Conservation (phyloP, 2,797 vertebrate genomes). For the Astyanax mexicanus region DNA sequence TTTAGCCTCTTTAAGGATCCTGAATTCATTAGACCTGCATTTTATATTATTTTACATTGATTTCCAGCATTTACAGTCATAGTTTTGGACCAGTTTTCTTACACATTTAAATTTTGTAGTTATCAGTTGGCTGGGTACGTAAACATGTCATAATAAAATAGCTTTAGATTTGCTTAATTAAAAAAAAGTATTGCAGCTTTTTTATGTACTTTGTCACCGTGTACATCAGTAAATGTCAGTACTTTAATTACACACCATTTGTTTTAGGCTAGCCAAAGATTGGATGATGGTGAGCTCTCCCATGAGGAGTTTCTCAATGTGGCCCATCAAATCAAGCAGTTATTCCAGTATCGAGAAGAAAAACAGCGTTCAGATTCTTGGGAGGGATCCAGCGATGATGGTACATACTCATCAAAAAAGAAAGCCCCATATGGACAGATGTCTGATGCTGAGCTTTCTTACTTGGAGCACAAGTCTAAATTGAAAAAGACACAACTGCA, state of each 20-base stretch:
- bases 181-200: too few species aligned
- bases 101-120: too few species aligned
- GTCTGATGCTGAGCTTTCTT: conserved; percentile 88
- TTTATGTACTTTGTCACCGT: too few species aligned
- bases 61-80: too few species aligned
- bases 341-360: conserved; percentile 98
- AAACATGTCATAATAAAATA: neutral
- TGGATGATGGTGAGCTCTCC: conserved; percentile 91
- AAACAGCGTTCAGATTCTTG: conserved; percentile 88
- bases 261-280: conserved; percentile 86
- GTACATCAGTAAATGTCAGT: too few species aligned
- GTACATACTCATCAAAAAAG: conserved; percentile 80
- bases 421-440: conserved; percentile 63
- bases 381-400: conserved; percentile 82
- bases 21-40: too few species aligned
- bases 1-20: too few species aligned
- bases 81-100: too few species aligned
- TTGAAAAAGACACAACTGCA: conserved; percentile 93
- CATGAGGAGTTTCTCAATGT: conserved; percentile 94
- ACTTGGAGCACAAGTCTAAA: conserved; percentile 96
- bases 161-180: too few species aligned
- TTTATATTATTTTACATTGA: too few species aligned
- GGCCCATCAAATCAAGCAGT: conserved; percentile 93
- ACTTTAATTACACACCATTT: neutral
- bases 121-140: neutral